A percentile compares a stretch with the other conserved stretches of the same genome.
These are phyloP conservation scores for Dasyprocta punctata DNA, from an alignment of 2,113 vertebrate genomes.

Conservation along the genomic window DNA sequence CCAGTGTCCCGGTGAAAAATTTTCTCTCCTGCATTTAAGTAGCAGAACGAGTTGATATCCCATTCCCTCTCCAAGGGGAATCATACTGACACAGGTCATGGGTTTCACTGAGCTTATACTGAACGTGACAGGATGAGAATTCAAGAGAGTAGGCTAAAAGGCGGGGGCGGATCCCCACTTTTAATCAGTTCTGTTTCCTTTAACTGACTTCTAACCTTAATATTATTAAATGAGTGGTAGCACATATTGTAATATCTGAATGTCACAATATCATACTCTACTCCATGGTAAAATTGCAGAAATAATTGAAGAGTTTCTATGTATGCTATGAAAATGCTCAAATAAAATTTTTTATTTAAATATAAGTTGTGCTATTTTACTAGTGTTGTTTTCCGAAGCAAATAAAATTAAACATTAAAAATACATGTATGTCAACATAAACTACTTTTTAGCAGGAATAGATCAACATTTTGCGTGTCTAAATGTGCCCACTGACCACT, in stretches of 20 bases:
- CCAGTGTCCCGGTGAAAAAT: neutral
- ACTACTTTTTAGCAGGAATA: too few species aligned
- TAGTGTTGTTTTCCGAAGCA: neutral
- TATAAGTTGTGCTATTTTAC: neutral
- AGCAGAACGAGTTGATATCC: neutral
- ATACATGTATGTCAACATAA: too few species aligned
- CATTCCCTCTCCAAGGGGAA: neutral
- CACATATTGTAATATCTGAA: neutral
- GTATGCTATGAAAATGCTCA: neutral
- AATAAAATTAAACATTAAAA: neutral
- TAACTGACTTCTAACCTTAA: neutral
- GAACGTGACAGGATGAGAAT: neutral
- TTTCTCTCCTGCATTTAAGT: neutral
- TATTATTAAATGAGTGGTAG: neutral
- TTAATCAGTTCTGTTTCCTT: neutral
- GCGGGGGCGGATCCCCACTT: neutral
- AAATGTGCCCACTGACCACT: too few species aligned
- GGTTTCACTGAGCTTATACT: neutral
- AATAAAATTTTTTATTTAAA: neutral
- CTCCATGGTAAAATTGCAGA: neutral
- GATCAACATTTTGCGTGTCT: too few species aligned
- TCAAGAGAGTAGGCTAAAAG: neutral
- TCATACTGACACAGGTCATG: neutral
- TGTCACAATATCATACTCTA: too few species aligned
- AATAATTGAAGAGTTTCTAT: neutral